Conservation (phyloP, 2,797 vertebrate genomes). For the Myiotriccus ornatus region DNA sequence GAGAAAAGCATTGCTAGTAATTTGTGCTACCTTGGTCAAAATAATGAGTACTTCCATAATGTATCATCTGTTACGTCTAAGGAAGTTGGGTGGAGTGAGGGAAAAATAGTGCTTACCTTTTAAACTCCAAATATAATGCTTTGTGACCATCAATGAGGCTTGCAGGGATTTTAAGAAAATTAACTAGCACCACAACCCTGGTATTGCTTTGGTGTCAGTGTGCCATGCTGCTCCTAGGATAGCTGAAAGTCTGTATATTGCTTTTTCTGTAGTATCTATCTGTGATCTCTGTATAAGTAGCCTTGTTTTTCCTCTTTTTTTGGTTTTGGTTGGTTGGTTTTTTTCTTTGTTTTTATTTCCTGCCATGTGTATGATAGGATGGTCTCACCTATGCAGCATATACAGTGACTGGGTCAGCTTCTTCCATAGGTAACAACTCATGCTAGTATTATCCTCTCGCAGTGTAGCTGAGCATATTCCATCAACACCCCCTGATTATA, state of each 20-base stretch:
- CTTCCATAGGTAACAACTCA: not conserved
- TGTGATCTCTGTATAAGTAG: not conserved
- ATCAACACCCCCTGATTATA: rapidly evolving
- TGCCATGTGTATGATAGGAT: not conserved
- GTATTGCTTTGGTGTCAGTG: not conserved
- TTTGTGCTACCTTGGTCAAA: not conserved
- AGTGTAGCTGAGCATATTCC: not conserved
- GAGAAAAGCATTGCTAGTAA: not conserved
- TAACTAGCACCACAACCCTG: not conserved
- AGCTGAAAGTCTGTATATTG: not conserved
- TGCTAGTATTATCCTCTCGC: not conserved
- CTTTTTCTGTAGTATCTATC: not conserved
- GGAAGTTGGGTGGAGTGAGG: not conserved
- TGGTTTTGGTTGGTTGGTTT: no score
- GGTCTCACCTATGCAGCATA: rapidly evolving
- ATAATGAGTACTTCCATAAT: not conserved
- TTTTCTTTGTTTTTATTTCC: not conserved
- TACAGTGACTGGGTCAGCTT: not conserved
- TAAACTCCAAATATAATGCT: not conserved
- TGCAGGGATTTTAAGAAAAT: not conserved
- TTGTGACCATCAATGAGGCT: not conserved
- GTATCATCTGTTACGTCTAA: not conserved
- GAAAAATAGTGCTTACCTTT: not conserved
- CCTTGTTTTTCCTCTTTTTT: not conserved
- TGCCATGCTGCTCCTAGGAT: not conserved